A percentile compares a stretch with the other conserved stretches of the same genome.
Conservation (phyloP, 2,888 invertebrate genomes). For the Norana najaformis region DNA sequence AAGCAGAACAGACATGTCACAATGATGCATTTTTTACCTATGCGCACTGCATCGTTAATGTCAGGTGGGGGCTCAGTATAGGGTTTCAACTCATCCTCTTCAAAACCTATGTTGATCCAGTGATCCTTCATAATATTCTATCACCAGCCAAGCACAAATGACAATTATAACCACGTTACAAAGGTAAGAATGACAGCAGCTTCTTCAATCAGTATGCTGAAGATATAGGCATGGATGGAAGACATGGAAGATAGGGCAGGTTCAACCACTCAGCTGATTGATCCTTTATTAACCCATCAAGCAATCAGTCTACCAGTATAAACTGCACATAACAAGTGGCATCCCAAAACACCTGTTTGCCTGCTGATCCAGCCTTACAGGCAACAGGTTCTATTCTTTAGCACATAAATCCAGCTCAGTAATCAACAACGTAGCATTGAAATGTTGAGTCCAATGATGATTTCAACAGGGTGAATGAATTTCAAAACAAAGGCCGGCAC, state of each 20-base stretch:
- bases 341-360: background rate
- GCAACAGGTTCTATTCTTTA: background rate
- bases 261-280: background rate
- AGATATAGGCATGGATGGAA: no score
- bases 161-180: constrained; percentile 15
- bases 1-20: background rate
- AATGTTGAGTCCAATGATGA: no score
- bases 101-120: constrained; percentile 99
- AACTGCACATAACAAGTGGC: background rate
- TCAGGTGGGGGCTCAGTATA: constrained; percentile 65
- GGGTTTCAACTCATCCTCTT: constrained; percentile 94
- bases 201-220: background rate
- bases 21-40: constrained; percentile 28
- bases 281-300: background rate
- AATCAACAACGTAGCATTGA: background rate
- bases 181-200: background rate
- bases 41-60: constrained; percentile 23
- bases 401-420: background rate
- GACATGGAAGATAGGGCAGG: background rate
- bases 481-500: background rate
- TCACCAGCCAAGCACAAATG: constrained; percentile 15
- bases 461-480: no score
- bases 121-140: constrained; percentile 85
- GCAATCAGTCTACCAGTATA: background rate
- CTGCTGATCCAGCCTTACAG: background rate